Evolutionary conservation across 2,113 vertebrate species (phyloP).

Genomic region (Pachypanchax playfairii): DNA sequence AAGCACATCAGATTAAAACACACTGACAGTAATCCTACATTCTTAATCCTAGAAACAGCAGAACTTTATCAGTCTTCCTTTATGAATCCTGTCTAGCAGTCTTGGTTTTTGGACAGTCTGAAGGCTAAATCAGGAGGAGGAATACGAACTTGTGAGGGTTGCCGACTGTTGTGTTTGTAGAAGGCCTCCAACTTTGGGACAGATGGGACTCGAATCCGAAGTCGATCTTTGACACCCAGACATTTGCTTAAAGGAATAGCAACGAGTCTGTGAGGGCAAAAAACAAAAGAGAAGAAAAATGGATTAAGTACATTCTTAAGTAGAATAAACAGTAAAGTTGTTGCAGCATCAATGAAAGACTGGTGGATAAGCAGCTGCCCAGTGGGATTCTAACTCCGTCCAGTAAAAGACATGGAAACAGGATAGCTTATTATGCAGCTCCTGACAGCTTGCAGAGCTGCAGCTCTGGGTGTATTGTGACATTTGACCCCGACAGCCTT

Average conservation of each 20-base stretch:
- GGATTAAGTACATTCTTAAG: not conserved
- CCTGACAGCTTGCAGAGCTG: slow-evolving; percentile 28
- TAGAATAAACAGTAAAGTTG: not conserved
- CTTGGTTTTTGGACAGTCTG: not conserved
- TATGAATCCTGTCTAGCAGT: not conserved
- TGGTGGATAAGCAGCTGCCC: slow-evolving; percentile 29
- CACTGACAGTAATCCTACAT: not conserved
- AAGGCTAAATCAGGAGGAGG: not conserved
- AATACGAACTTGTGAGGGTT: slow-evolving; percentile 78
- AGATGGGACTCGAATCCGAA: slow-evolving; percentile 67
- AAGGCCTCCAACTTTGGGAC: slow-evolving; percentile 82
- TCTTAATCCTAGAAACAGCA: not conserved
- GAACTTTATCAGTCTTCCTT: not conserved
- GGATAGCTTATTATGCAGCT: slow-evolving; percentile 26
- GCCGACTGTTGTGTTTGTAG: slow-evolving; percentile 71
- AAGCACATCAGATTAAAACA: not conserved
- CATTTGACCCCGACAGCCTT: slow-evolving; percentile 30
- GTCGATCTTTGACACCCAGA: slow-evolving; percentile 83
- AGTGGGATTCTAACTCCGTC: not conserved
- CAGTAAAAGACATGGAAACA: slow-evolving; percentile 13
- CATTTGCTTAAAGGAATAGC: slow-evolving; percentile 81
- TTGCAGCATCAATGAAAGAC: too few species aligned
- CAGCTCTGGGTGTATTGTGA: slow-evolving; percentile 25
- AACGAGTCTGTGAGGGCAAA: slow-evolving; percentile 74
- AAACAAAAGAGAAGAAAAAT: not conserved